Evolutionary conservation across 2,113 vertebrate species (phyloP).

Genomic region (Cygnus buccinator): DNA sequence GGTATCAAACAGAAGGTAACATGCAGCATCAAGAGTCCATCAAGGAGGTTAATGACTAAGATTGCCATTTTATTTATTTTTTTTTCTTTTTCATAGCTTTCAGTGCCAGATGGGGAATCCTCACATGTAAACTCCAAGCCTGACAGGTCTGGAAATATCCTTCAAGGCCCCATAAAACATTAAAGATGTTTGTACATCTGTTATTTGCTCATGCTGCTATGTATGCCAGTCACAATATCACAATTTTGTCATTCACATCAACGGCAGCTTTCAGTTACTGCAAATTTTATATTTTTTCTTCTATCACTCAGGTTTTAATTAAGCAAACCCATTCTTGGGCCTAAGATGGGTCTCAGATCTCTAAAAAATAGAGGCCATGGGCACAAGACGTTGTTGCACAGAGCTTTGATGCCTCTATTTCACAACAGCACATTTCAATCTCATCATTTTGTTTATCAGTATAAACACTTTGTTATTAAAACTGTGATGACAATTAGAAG

Average conservation of each 20-base stretch:
- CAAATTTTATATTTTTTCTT: not conserved
- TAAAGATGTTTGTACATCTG: slow-evolving; percentile 57
- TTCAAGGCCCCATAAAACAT: slow-evolving; percentile 44
- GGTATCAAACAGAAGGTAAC: not conserved
- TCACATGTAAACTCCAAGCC: slow-evolving; percentile 9
- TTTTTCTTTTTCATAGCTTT: not conserved
- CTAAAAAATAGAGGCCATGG: not conserved
- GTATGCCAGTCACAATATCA: not conserved
- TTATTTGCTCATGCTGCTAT: slow-evolving; percentile 13
- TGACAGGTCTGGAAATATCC: slow-evolving; percentile 52
- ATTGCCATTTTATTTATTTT: not conserved
- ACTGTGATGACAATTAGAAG: not conserved
- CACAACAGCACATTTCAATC: not conserved
- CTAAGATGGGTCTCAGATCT: not conserved
- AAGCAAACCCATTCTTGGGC: not conserved
- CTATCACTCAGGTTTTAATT: not conserved
- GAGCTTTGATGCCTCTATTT: not conserved
- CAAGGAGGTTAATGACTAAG: not conserved
- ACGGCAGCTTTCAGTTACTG: not conserved
- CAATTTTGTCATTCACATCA: not conserved
- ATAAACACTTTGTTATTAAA: not conserved
- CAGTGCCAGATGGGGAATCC: slow-evolving; percentile 36
- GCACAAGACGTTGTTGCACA: not conserved
- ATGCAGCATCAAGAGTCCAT: not conserved
- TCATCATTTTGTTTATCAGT: not conserved